Percentiles rank a stretch among this genome's conserved stretches.
These are phyloP conservation scores for Oreohelix idahoensis DNA, from an alignment of 1,140 invertebrate genomes.

Conservation along the genomic window DNA sequence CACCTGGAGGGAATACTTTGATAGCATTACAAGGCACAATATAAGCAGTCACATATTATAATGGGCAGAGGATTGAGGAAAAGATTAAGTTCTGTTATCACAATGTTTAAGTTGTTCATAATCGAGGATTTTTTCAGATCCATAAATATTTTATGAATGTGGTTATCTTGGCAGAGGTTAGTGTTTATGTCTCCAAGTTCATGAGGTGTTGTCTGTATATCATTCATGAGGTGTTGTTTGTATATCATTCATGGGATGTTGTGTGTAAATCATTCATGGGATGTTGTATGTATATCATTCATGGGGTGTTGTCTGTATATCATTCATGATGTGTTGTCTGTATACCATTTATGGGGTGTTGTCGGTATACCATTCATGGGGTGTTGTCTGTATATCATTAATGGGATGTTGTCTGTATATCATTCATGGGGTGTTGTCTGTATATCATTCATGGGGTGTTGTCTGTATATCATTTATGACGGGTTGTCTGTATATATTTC, in stretches of 20 bases:
- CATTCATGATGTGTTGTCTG: constrained; percentile 77
- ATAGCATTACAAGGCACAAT: no score
- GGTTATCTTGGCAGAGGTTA: no score
- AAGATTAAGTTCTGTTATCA: no score
- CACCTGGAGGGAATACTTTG: no score
- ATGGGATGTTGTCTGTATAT: constrained; percentile 78
- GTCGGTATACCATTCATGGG: constrained; percentile 75
- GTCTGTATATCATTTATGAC: constrained; percentile 75
- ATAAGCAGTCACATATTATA: no score
- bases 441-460: constrained; percentile 77
- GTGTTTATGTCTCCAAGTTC: no score
- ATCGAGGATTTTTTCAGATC: no score
- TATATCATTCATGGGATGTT: constrained; percentile 78
- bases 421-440: constrained; percentile 77
- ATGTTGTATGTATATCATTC: no score
- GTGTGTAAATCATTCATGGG: constrained; percentile 72
- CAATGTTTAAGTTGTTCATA: no score
- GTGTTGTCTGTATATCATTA: constrained; percentile 64
- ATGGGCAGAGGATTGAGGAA: no score
- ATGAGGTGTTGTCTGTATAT: neutral
- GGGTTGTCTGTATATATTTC: constrained; percentile 41
- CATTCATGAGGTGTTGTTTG: constrained; percentile 77
- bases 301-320: neutral
- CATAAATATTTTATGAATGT: no score
- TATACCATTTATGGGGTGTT: constrained; percentile 77